Evolutionary conservation across 2,888 invertebrate genomes (phyloP), one percentile per base, ranked within the genome.

Genomic region (Podabrus alpinus): DNA sequence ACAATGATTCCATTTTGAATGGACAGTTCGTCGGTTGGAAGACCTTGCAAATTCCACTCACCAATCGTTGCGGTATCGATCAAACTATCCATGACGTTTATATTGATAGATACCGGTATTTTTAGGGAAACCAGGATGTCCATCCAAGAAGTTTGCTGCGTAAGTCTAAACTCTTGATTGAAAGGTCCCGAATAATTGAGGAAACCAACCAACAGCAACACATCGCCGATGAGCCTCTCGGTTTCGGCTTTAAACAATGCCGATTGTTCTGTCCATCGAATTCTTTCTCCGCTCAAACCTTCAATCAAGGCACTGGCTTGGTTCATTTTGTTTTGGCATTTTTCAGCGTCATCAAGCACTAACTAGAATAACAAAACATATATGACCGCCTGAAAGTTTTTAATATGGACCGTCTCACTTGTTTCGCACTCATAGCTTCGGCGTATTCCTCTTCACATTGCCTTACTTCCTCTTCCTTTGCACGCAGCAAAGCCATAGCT

Each of bases 1-100:
- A 95, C 95, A 80, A 97, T 96, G 68, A 97, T 95, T 69, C 96
- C 97, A 85, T 97, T 97, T 87, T 97, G 96, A 81, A 95, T 93
- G 0, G 96, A 97, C 70, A 97, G 88, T 78, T 97, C 97, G 85
- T 97, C 97, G 68, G 92, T 95, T 0, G 97, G 97, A 72, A 97
- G 88, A 1, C 97, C 97, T 87, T 95, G 94, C 68, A 97, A 87
- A 86, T 95, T 96, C 97, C 97, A 97, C 83, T 96, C 96, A 15
- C 95, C 95, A 79, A 95, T 93, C 86, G 95, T 95, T 1, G 96
- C 93, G 59, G 93, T 93, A 86, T 97, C 96, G 0, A 94, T 93
- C 25, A 97, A 89, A 84, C 92, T 92, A 0, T 93, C 92, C 7
- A 94, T 93, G 16, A 96, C 90, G 85, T 92, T 95, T 73, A 97